Conservation (phyloP, 2,113 vertebrate species). For the Cephalopholis sonnerati region DNA sequence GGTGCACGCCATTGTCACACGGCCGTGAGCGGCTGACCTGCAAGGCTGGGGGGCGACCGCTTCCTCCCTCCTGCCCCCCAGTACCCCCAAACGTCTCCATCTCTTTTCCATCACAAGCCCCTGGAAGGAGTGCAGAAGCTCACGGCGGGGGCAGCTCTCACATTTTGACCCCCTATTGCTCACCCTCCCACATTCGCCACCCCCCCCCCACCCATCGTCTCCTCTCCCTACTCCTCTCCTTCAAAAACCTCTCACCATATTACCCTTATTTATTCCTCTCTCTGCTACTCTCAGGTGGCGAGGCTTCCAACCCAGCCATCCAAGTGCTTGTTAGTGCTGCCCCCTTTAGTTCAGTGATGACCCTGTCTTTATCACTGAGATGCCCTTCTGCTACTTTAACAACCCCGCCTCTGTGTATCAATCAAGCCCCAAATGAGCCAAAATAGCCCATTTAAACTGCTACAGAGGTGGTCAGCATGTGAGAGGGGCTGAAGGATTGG, state of each 20-base stretch:
- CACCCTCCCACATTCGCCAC: constrained; percentile 25
- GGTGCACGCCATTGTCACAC: constrained; percentile 28
- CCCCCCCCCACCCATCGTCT: background rate
- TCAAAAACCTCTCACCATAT: constrained; percentile 53
- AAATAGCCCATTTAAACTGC: constrained; percentile 60
- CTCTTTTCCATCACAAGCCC: constrained; percentile 70
- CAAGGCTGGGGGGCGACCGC: background rate
- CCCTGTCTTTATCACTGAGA: constrained; percentile 61
- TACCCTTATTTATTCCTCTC: constrained; percentile 64
- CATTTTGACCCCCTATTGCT: constrained; percentile 72
- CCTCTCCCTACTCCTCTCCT: constrained; percentile 6
- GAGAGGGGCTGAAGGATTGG: constrained; percentile 35
- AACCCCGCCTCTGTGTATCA: constrained; percentile 54
- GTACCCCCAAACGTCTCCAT: constrained; percentile 42
- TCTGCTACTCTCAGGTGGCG: constrained; percentile 54
- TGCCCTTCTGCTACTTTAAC: constrained; percentile 62
- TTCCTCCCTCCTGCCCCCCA: background rate
- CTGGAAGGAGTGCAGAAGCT: constrained; percentile 55
- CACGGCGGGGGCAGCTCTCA: constrained; percentile 56
- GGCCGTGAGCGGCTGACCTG: constrained; percentile 54
- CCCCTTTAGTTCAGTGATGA: constrained; percentile 65
- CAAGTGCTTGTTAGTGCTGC: constrained; percentile 73
- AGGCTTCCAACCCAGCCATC: constrained; percentile 36
- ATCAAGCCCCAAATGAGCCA: constrained; percentile 62
- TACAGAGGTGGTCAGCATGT: constrained; percentile 18